Base-by-base conservation (phyloP, 2,113 vertebrate species). In the Puffinus mauretanicus region DNA sequence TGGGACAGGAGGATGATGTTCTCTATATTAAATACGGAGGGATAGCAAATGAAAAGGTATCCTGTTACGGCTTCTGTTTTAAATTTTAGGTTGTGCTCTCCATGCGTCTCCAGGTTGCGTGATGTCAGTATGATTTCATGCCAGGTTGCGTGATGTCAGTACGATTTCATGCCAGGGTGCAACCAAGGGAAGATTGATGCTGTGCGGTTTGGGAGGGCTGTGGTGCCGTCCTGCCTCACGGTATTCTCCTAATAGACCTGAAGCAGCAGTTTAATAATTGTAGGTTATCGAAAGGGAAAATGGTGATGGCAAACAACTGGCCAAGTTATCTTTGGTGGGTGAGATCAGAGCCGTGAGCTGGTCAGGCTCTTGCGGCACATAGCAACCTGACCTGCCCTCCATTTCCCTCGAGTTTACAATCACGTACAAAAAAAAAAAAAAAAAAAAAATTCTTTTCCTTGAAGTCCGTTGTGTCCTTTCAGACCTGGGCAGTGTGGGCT, bases 81-180 rank as follows among this genome's bases (percentile, higher is more conserved):
- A 82, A 67, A 88, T 89, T 86, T 91, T 15, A 26, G 38, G 29
- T 40, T 86, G 11, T 27, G 54, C 81, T 91, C 17, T 57, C 64
- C 16, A 3, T 11, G 69, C n/a, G 72, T 83, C 73, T 90, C 34
- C 54, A 77, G 91, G 81, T 86, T 96, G 55, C 25, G 9, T 89
- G 84, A 87, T 91, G 84, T 95, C 94, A 95, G 69, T n/a, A 49
- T 1, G 29, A n/a, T 34, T 93, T 82, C 36, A 17, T 69, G 91
- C 91, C 52, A 82, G 91, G 81, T 83, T 96, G 55, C 24, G 9
- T 89, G 84, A 87, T 91, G 84, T 95, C 94, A 95, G 69, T n/a
- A 46, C 1, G 29, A n/a, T n/a, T 93, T 82, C 38, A 16, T 69
- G 91, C 91, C 78, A 62, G 83, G 57, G 49, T 87, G 61, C 49